Conservation (phyloP, 2,113 vertebrate species). For the Nansenia antarctica region DNA sequence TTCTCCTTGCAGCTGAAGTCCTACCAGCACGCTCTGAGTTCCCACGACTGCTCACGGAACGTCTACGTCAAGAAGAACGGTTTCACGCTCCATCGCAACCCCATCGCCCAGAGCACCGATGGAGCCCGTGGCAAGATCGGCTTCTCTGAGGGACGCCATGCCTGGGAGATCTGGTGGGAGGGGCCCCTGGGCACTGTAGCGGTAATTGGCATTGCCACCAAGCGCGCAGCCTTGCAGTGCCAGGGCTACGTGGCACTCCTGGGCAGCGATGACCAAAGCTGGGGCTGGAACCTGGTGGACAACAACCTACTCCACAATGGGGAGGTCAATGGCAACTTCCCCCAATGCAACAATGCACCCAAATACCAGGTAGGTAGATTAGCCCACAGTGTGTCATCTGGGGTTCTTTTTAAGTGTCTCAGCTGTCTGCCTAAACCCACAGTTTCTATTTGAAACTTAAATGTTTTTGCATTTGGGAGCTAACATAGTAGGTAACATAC, state of each 20-base stretch:
- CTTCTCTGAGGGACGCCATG: slow-evolving; percentile 94
- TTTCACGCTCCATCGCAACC: slow-evolving; percentile 97
- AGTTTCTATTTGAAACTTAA: background rate
- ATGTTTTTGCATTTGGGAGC: background rate
- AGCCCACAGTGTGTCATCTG: no score
- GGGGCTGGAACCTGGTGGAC: slow-evolving; percentile 99
- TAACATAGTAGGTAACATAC: no score
- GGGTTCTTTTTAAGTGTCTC: no score
- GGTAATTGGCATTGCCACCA: slow-evolving; percentile 95
- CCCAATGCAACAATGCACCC: slow-evolving; percentile 98
- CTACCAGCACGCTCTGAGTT: slow-evolving; percentile 93
- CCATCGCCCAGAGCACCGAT: slow-evolving; percentile 97
- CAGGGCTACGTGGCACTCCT: slow-evolving; percentile 96
- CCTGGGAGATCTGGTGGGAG: slow-evolving; percentile 99
- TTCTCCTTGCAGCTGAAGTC: slow-evolving; percentile 83
- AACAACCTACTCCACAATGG: slow-evolving; percentile 98
- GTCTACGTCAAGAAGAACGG: slow-evolving; percentile 99
- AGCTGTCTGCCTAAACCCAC: no score
- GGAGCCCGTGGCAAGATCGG: slow-evolving; percentile 96
- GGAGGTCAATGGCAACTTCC: slow-evolving; percentile 96
- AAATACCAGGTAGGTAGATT: slow-evolving; percentile 89
- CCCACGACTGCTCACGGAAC: slow-evolving; percentile 96
- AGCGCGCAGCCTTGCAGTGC: slow-evolving; percentile 95
- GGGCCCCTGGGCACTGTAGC: slow-evolving; percentile 97
- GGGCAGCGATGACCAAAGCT: slow-evolving; percentile 97